Base-by-base conservation (phyloP, 2,113 vertebrate species). In the Falcunculus frontatus region DNA sequence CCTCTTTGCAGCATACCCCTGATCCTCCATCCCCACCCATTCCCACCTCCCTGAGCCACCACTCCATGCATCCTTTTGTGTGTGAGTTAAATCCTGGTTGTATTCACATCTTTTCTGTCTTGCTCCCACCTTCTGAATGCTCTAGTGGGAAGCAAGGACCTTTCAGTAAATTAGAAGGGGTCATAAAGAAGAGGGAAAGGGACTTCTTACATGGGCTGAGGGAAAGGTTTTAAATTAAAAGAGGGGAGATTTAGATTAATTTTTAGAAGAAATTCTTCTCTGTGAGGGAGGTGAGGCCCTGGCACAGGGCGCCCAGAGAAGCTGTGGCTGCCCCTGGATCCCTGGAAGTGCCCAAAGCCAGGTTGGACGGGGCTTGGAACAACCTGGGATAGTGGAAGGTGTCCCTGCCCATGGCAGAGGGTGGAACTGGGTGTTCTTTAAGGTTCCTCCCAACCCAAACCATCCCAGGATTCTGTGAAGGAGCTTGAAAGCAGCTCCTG, bases 351-450 rank as follows among this genome's bases (percentile, higher is more conserved):
- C 32, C 0, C 53, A 0, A 76, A 39, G 11, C 29, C 29, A 53
- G 53, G 16, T 0, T 82, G 39, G 46, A 60, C 0, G 0, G n/a
- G 39, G 5, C 20, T 35, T 68, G 46, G 55, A 89, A 30, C 63
- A 47, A 0, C 11, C 55, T 55, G 87, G 47, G 11, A 1, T 3
- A 16, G 55, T 69, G 63, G 9, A 11, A 83, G 21, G 6, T 47
- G 55, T 32, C 62, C 20, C n/a, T 60, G 62, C 23, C 30, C 23
- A 21, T 53, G 46, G 5, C 53, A 75, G 11, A 13, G 42, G 5
- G 2, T 68, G 25, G 29, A 14, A 42, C 18, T 15, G 4, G 41
- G 49, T 47, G 46, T 4, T 8, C 6, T 89, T 68, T 35, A 83
- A 55, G 41, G 21, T 41, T 18, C 11, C 2, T 63, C 20, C 41